A percentile compares a stretch with the other conserved stretches of the same genome.
phyloP scores from a whole-genome alignment of 2,888 invertebrate species.

The Cyclophora punctaria region DNA sequence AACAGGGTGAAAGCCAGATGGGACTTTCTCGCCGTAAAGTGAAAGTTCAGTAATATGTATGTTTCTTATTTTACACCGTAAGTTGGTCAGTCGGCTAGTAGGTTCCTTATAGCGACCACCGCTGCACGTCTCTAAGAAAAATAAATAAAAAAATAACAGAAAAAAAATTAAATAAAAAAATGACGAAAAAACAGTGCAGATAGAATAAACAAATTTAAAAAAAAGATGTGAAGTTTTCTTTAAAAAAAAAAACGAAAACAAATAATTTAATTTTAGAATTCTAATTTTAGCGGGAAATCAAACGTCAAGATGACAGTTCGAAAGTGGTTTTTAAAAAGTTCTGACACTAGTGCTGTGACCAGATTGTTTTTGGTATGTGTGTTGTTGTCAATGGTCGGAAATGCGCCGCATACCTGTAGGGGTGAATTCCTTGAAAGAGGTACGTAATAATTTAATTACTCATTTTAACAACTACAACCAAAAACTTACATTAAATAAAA shows the following conservation, averaged over 20 bases:
- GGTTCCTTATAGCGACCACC: constrained; percentile 46
- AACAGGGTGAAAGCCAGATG: constrained; percentile 28
- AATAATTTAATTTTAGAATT: constrained; percentile 15
- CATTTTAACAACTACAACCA: too few species aligned
- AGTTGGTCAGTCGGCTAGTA: constrained; percentile 75
- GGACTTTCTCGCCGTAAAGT: constrained; percentile 37
- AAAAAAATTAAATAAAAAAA: constrained; percentile 34
- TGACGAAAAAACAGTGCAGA: constrained; percentile 49
- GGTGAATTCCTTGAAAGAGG: constrained; percentile 42
- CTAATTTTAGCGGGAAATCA: constrained; percentile 40
- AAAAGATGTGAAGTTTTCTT: constrained; percentile 38
- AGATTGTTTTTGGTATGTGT: constrained; percentile 49
- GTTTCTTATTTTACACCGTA: constrained; percentile 70
- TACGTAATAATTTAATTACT: constrained; percentile 21
- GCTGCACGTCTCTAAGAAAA: constrained; percentile 38
- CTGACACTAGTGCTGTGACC: constrained; percentile 56
- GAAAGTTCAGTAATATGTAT: constrained; percentile 55
- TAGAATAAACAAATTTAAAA: constrained; percentile 26
- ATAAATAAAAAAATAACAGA: constrained; percentile 18
- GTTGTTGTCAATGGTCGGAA: constrained; percentile 52
- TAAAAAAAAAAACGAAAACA: constrained; percentile 16
- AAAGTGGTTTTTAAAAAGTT: constrained; percentile 52
- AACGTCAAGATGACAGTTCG: constrained; percentile 63
- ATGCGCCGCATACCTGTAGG: constrained; percentile 26
- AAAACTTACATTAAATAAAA: too few species aligned